phyloP scores from a whole-genome alignment of 2,888 invertebrate genomes.

The Melikaiella ostensackeni region DNA sequence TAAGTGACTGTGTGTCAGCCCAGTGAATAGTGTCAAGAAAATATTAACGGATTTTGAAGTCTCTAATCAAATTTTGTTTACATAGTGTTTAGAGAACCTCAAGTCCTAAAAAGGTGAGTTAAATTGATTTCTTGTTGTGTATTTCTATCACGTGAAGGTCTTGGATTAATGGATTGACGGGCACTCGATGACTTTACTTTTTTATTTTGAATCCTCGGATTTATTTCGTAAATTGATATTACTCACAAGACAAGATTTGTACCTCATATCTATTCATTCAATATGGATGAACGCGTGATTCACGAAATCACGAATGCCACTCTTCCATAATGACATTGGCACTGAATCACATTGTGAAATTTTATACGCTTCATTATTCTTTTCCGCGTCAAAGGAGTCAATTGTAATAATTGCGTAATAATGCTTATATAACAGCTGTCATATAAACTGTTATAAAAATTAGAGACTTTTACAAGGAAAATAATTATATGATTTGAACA shows the following conservation, averaged over 20 bases:
- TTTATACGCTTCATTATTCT: slow-evolving; percentile 17
- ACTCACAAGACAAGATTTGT: not conserved
- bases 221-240: slow-evolving; percentile 7
- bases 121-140: not conserved
- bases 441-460: too few relatives aligned
- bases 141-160: not conserved
- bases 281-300: slow-evolving; percentile 44
- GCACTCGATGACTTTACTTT: slow-evolving; percentile 2
- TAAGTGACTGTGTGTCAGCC: too few relatives aligned
- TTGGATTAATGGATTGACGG: not conserved
- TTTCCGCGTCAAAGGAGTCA: not conserved
- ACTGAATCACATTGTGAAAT: slow-evolving; percentile 24
- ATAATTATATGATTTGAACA: too few relatives aligned
- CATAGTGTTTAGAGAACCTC: not conserved
- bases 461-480: too few relatives aligned
- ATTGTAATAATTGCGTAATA: slow-evolving; percentile 9
- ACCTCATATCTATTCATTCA: slow-evolving; percentile 5
- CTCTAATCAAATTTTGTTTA: not conserved
- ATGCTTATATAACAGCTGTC: not conserved
- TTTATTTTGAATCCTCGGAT: not conserved
- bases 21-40: too few relatives aligned
- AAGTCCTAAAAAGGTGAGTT: not conserved
- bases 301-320: slow-evolving; percentile 35
- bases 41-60: not conserved
- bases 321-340: slow-evolving; percentile 17